Evolutionary conservation across 2,113 vertebrate genomes (phyloP).

Genomic region (Echinops telfairi): DNA sequence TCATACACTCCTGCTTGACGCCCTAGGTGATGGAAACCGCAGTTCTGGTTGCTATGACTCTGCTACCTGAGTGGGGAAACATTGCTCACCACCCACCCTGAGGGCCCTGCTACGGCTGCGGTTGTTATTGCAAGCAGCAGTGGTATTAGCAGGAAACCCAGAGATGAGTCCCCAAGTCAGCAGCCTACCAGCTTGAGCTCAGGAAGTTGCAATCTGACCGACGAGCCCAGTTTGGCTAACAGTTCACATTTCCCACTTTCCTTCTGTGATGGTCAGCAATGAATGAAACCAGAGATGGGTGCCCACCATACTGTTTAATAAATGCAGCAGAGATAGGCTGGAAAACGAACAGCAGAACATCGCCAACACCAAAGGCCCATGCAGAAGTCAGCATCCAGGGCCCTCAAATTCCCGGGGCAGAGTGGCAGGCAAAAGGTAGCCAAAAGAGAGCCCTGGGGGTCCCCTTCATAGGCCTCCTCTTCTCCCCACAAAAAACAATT

Average conservation of each 20-base stretch:
- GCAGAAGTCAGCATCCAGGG: neutral
- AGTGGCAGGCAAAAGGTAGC: neutral
- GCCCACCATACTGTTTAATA: slow-evolving; percentile 44
- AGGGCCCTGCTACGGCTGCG: neutral
- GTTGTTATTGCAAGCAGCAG: neutral
- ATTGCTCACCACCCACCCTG: neutral
- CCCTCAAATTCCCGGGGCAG: neutral
- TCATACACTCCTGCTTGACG: neutral
- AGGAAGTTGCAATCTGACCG: slow-evolving; percentile 55
- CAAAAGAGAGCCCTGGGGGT: neutral
- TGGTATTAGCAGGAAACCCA: slow-evolving; percentile 50
- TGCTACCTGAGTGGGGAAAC: neutral
- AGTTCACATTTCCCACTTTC: neutral
- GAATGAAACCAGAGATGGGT: slow-evolving; percentile 14
- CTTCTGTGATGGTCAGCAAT: neutral
- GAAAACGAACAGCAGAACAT: neutral
- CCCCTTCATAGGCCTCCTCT: neutral
- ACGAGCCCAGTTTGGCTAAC: slow-evolving; percentile 11
- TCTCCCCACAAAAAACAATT: neutral
- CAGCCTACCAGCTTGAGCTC: neutral
- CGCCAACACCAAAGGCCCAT: neutral
- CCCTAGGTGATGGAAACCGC: neutral
- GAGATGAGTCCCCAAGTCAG: neutral
- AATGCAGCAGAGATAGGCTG: neutral
- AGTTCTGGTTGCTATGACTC: neutral